Evolutionary conservation across 2,797 vertebrate genomes (phyloP).

Genomic region (Pseudochirops corinnae): DNA sequence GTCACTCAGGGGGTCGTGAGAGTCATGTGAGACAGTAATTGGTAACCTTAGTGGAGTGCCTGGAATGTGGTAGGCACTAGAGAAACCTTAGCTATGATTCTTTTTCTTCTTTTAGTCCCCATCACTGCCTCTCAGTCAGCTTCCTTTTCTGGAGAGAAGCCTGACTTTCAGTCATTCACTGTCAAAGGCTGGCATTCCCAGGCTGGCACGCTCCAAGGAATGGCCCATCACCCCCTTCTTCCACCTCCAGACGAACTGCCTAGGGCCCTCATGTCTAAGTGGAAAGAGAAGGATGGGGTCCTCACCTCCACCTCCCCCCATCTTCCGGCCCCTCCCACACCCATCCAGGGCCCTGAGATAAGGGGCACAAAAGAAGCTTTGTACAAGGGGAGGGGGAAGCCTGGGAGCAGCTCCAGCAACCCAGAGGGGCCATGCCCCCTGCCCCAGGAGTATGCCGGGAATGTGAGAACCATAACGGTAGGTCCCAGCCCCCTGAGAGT

Average conservation of each 20-base stretch:
- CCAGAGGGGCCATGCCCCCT: constrained; percentile 52
- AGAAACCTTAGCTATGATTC: not conserved
- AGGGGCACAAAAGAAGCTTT: constrained; percentile 83
- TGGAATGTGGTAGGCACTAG: accelerated
- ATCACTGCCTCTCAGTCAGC: not conserved
- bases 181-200: not conserved
- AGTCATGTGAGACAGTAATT: too few species aligned
- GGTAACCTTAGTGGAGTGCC: accelerated
- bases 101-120: not conserved
- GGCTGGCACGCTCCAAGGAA: not conserved
- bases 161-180: not conserved
- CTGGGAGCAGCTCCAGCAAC: constrained; percentile 20
- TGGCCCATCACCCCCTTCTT: constrained; percentile 43
- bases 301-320: not conserved
- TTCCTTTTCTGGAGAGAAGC: not conserved
- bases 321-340: not conserved
- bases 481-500: not conserved
- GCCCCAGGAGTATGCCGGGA: constrained; percentile 71
- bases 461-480: constrained; percentile 16
- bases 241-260: constrained; percentile 14
- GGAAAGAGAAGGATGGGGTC: not conserved
- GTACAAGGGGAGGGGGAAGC: constrained; percentile 74
- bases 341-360: constrained; percentile 42
- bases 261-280: not conserved
- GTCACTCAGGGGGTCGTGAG: not conserved